Conservation (phyloP, 2,888 invertebrate species). For the Parthenolecanium corni region DNA sequence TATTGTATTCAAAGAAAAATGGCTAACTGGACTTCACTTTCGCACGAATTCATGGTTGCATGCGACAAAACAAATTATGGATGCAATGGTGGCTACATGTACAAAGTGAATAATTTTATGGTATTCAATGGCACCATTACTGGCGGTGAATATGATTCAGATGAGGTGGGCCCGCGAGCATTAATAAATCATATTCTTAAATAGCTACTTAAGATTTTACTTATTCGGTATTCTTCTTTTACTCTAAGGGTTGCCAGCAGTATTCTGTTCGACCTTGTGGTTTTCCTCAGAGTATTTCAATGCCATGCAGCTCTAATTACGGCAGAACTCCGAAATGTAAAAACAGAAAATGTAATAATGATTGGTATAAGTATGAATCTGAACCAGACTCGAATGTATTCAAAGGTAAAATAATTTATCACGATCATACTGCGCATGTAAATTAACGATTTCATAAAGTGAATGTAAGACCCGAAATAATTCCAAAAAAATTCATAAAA, state of each 20-base stretch:
- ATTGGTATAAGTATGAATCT: neutral
- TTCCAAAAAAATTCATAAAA: too few species aligned
- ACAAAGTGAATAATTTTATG: slow-evolving; percentile 25
- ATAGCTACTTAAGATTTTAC: neutral
- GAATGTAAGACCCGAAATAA: too few species aligned
- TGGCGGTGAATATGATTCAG: slow-evolving; percentile 27
- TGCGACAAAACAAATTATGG: slow-evolving; percentile 29
- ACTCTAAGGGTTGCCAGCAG: slow-evolving; percentile 30
- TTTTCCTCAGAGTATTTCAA: neutral
- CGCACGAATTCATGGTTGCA: slow-evolving; percentile 19
- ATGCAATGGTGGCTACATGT: slow-evolving; percentile 28
- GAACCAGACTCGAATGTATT: neutral
- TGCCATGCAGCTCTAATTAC: neutral
- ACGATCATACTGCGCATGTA: neutral
- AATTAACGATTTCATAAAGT: neutral
- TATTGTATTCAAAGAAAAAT: slow-evolving; percentile 29
- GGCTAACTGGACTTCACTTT: slow-evolving; percentile 10
- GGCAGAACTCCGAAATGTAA: slow-evolving; percentile 7
- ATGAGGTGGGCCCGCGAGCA: slow-evolving; percentile 13
- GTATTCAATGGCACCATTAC: slow-evolving; percentile 26
- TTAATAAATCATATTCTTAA: neutral
- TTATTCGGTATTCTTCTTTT: neutral
- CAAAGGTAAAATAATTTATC: neutral
- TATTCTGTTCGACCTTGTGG: slow-evolving; percentile 26
- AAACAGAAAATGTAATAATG: slow-evolving; percentile 2